Evolutionary conservation across 2,113 vertebrate genomes (phyloP).

Genomic region (Artemisiospiza belli): DNA sequence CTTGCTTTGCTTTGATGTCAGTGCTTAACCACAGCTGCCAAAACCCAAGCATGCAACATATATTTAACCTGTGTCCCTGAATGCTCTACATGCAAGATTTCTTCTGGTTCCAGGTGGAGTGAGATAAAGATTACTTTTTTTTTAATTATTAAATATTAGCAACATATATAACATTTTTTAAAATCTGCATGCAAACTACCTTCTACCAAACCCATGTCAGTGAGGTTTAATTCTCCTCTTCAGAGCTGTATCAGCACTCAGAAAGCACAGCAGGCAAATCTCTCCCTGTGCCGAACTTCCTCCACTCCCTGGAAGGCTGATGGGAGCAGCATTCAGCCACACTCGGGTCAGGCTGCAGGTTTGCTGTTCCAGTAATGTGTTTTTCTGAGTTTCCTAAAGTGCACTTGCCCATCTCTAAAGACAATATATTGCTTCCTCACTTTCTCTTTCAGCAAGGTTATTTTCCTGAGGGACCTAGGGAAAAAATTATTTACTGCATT

Average conservation of each 20-base stretch:
- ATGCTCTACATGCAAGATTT: neutral
- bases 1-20: neutral
- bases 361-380: neutral
- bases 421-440: neutral
- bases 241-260: neutral
- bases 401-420: neutral
- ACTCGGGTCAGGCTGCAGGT: neutral
- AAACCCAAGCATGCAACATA: neutral
- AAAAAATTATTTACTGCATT: conserved; percentile 2
- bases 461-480: neutral
- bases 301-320: neutral
- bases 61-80: neutral
- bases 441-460: neutral
- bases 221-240: neutral
- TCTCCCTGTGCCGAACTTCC: neutral
- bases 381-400: neutral
- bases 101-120: neutral
- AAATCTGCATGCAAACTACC: neutral
- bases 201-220: neutral
- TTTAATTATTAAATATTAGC: neutral
- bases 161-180: neutral
- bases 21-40: neutral
- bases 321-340: neutral
- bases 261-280: neutral
- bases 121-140: too few relatives aligned